Percentiles rank a stretch among this genome's conserved stretches.
phyloP scores from a whole-genome alignment of 2,797 vertebrate species.

The Botia almorhae region DNA sequence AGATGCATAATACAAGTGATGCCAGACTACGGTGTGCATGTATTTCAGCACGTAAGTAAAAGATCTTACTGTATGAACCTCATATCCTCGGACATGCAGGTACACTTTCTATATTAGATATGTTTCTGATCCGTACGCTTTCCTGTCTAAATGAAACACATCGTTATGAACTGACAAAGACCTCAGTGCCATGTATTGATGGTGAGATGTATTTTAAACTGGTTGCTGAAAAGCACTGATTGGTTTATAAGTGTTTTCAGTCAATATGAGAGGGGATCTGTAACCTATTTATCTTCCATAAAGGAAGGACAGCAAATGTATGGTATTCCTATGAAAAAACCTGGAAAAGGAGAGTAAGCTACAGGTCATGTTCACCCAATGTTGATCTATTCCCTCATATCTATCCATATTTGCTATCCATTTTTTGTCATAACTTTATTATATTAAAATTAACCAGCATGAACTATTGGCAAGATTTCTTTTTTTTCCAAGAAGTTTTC shows the following conservation, averaged over 20 bases:
- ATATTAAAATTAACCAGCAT: no score
- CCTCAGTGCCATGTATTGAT: neutral
- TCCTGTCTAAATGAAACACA: conserved; percentile 2
- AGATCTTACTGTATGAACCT: neutral
- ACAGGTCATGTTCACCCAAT: no score
- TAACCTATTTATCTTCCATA: neutral
- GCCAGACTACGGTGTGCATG: conserved; percentile 39
- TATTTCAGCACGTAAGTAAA: conserved; percentile 41
- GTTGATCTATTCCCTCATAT: neutral
- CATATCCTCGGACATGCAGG: conserved; percentile 9
- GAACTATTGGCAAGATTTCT: no score
- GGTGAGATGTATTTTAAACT: neutral
- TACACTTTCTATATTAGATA: conserved; percentile 8
- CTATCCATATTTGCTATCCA: neutral
- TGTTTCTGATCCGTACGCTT: conserved; percentile 3
- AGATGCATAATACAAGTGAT: conserved; percentile 43
- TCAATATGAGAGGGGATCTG: neutral
- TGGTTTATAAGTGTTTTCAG: neutral
- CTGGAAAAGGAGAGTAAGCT: no score
- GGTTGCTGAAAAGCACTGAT: neutral
- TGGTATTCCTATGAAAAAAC: neutral
- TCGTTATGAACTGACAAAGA: conserved; percentile 3
- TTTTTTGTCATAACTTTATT: neutral
- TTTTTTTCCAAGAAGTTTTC: no score
- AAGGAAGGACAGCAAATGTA: neutral